Evolutionary conservation across 2,888 invertebrate species (phyloP), one percentile per base, ranked within the genome.

Genomic region (Agriopis aurantiaria): DNA sequence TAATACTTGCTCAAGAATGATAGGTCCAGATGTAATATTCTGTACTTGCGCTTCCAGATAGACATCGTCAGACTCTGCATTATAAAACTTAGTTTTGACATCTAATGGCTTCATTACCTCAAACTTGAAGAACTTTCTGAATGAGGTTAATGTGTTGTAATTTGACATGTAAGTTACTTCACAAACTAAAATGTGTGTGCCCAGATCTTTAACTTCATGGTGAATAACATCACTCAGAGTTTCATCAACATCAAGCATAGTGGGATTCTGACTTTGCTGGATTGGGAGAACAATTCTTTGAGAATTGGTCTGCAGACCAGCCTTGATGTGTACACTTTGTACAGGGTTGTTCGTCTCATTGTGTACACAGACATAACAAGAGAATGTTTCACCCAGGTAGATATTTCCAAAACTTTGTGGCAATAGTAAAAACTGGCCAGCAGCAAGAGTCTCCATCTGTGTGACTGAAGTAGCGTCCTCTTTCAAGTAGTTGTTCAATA

Each of bases 171-270:
- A 99, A 76, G 97, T 97, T 3, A 99, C 99, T 91, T 99, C 98
- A 93, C 99, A 99, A 2, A 99, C 98, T 78, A 99, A 94, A 85
- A 99, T 99, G 87, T 99, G 99, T 57, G 98, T 98, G 53, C 99
- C 99, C 78, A 99, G 97, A 94, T 99, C 99, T 91, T 99, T 99
- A n/a, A 99, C 99, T 95, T 99, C 99, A 93, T 99, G 99, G 85
- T 98, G 98, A 84, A 99, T 98, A 48, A 99, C 98, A 92, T 99
- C 97, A 92, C 99, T 98, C 14, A 99, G 95, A 11, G 98, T 99
- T 84, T 97, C 96, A 81, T 98, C 97, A 0, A 98, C 97, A 80
- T 95, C 95, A 63, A 96, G 88, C 79, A 95, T 93, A 0, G 95
- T 92, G 8, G 96, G 95, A 3, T 95, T 89, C 77, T 96, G 95